Evolutionary conservation across 2,888 invertebrate genomes (phyloP).

Genomic region (Automeris io): DNA sequence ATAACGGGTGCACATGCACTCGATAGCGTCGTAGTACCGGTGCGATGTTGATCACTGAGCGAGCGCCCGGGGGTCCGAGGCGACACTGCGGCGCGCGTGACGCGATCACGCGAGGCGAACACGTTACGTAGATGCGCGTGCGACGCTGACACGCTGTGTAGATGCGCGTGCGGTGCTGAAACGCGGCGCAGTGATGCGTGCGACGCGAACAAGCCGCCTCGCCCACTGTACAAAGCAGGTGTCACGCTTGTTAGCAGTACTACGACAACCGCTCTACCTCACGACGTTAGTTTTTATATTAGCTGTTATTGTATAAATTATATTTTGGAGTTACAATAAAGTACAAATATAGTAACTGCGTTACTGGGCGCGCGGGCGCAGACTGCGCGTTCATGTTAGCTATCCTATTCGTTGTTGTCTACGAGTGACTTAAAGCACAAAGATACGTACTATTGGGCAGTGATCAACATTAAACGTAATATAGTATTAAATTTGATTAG

Average conservation of each 20-base stretch:
- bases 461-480: constrained; percentile 76
- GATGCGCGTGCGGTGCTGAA: constrained; percentile 22
- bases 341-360: constrained; percentile 57
- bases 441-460: constrained; percentile 77
- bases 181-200: constrained; percentile 15
- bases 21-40: constrained; percentile 65
- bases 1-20: constrained; percentile 47
- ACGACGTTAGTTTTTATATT: constrained; percentile 64
- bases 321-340: constrained; percentile 71
- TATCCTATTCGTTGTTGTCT: constrained; percentile 68
- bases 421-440: constrained; percentile 72
- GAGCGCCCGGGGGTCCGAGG: constrained; percentile 22
- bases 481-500: constrained; percentile 73
- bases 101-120: too few relatives aligned
- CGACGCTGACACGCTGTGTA: too few relatives aligned
- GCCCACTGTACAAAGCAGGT: constrained; percentile 28
- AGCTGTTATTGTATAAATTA: constrained; percentile 73
- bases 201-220: constrained; percentile 17
- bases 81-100: constrained; percentile 14
- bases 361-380: constrained; percentile 50
- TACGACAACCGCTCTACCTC: constrained; percentile 65
- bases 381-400: constrained; percentile 52
- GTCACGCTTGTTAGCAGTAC: not conserved
- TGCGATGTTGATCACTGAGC: constrained; percentile 73
- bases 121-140: too few relatives aligned